Base-by-base conservation (phyloP, 2,113 vertebrate genomes). In the Oostethus manadensis region DNA sequence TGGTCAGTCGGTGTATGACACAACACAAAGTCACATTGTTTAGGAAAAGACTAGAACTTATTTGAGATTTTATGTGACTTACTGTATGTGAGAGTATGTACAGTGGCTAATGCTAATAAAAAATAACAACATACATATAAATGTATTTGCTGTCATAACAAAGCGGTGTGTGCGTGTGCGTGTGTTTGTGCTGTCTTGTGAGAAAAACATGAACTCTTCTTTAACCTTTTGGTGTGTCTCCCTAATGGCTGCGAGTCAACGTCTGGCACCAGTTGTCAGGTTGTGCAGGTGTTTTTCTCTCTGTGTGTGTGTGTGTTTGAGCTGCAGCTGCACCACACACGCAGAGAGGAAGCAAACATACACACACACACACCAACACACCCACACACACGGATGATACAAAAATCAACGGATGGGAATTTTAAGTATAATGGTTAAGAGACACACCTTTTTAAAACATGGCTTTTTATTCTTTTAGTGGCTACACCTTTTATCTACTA, bases 121-220 rank as follows among this genome's bases (percentile, higher is more conserved):
- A 23, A 48, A 48, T 14, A 51, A 38, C 23, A 38, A 38, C 9
- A 11, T 38, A 38, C 2, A 11, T 3, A 11, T 38, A 38, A 1
- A 11, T 3, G 5, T 14, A 42, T 42, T 51, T 51, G 50, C 15
- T 29, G 17, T 51, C 23, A 51, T 4, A 38, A 29, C 10, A 26
- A 53, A 53, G 16, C 18, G 26, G 38, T 40, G 38, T 56, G 51
- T 58, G 63, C 51, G 66, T 48, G 16, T 60, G 43, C 43, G 40
- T 9, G 47, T 11, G 38, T 10, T 3, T 55, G 9, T 21, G 9
- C 7, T 74, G 51, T 56, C 61, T 42, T 60, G 21, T 51, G 11
- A 10, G 18, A 43, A 50, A 62, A 62, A 54, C 26, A 54, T 50
- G 48, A 50, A 50, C 48, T 50, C 48, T 50, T 50, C 48, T 50